phyloP scores from a whole-genome alignment of 2,797 vertebrate genomes.

The Rallus crepitans region DNA sequence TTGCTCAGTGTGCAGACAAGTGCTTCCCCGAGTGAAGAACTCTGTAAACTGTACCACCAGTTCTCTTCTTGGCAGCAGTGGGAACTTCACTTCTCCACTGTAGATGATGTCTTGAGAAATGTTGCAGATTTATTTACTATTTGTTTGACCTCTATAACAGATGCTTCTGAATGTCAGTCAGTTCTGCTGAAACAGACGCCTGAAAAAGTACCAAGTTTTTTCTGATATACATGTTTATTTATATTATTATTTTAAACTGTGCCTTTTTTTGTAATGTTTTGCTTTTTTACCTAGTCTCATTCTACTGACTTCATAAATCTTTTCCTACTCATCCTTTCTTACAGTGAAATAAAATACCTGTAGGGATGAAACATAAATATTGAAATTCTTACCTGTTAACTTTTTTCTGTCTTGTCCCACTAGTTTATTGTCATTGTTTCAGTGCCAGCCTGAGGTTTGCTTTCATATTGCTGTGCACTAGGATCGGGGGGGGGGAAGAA shows the following conservation, averaged over 20 bases:
- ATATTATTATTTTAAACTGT: not conserved
- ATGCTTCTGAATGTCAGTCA: not conserved
- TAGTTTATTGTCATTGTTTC: not conserved
- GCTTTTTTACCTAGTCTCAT: not conserved
- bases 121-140: not conserved
- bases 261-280: not conserved
- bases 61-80: not conserved
- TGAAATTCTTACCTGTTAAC: not conserved
- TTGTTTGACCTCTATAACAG: not conserved
- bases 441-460: not conserved
- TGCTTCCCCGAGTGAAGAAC: not conserved
- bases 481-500: rapidly evolving
- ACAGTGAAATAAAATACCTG: not conserved
- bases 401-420: not conserved
- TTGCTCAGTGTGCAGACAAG: not conserved
- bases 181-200: not conserved
- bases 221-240: not conserved
- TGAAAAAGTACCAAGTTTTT: not conserved
- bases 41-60: not conserved
- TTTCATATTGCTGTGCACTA: not conserved
- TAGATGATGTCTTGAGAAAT: not conserved
- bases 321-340: not conserved
- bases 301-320: not conserved
- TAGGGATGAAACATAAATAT: not conserved
- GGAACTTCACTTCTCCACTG: not conserved